Evolutionary conservation across 2,113 vertebrate genomes (phyloP).

Genomic region (Chionis minor): DNA sequence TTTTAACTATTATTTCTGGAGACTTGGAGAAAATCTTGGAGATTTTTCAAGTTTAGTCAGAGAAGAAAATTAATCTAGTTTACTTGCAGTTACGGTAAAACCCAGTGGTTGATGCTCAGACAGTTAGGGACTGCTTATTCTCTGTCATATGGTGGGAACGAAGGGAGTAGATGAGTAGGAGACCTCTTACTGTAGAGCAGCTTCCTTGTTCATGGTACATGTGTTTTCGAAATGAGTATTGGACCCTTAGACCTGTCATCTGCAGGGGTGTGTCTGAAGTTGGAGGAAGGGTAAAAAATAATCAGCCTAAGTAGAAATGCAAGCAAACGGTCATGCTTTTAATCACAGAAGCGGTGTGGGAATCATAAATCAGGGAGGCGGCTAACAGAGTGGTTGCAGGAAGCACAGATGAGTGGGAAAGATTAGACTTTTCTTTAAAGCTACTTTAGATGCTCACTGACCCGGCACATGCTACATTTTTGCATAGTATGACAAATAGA

Average conservation of each 20-base stretch:
- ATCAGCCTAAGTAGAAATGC: slow-evolving; percentile 34
- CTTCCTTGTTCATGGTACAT: not conserved
- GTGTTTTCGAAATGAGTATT: not conserved
- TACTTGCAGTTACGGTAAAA: not conserved
- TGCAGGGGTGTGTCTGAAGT: not conserved
- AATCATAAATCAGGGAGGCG: slow-evolving; percentile 24
- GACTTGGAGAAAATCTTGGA: not conserved
- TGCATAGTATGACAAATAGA: not conserved
- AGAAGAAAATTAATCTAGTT: not conserved
- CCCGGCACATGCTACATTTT: not conserved
- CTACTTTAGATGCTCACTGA: not conserved
- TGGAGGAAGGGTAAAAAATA: slow-evolving; percentile 6
- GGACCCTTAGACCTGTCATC: not conserved
- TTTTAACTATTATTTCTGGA: not conserved
- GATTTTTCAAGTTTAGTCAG: not conserved
- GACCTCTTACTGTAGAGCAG: not conserved
- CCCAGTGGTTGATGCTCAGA: not conserved
- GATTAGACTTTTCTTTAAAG: not conserved
- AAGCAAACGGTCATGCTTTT: slow-evolving; percentile 28
- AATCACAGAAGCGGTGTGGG: slow-evolving; percentile 15
- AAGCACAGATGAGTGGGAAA: not conserved
- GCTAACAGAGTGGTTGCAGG: not conserved
- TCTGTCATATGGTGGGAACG: not conserved
- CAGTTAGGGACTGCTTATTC: fast-evolving
- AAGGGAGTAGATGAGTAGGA: not conserved